Percentiles rank a stretch among this genome's conserved stretches.
Evolutionary conservation across 2,113 vertebrate species (phyloP).

Genomic region (human (Homo sapiens)): DNA sequence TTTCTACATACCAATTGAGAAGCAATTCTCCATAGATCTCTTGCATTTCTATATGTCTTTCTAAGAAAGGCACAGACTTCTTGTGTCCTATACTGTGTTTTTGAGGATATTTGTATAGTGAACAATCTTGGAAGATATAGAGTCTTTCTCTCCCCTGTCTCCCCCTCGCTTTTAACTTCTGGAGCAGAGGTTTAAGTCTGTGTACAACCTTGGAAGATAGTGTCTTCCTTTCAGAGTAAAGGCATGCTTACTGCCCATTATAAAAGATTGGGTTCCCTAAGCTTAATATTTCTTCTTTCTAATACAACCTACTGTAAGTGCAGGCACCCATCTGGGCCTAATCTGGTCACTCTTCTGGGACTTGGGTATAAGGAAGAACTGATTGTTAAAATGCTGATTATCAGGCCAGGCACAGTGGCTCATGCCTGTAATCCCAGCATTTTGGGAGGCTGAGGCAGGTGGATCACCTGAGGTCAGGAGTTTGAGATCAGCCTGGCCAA

Average conservation of each 20-base stretch:
- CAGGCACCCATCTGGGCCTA: background rate
- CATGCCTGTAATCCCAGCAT: too few species aligned
- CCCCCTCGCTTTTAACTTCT: background rate
- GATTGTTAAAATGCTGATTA: background rate
- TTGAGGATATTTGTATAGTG: background rate
- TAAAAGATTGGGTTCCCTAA: background rate
- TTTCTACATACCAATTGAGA: background rate
- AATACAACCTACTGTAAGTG: background rate
- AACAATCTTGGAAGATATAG: background rate
- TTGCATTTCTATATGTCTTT: background rate
- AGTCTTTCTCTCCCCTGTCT: background rate
- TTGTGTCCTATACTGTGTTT: background rate
- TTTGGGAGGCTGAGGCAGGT: too few species aligned
- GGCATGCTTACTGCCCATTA: background rate
- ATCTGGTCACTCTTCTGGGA: background rate
- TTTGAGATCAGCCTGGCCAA: too few species aligned
- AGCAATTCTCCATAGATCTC: background rate
- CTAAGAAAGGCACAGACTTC: background rate
- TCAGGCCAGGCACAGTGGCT: background rate
- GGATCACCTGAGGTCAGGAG: too few species aligned
- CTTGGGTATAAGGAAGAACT: background rate
- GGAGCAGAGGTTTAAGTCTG: background rate
- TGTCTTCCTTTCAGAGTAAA: background rate
- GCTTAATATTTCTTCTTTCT: background rate
- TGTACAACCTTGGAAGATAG: background rate